Evolutionary conservation across 1,140 invertebrate genomes (phyloP).

Genomic region (Meteorus sp.): DNA sequence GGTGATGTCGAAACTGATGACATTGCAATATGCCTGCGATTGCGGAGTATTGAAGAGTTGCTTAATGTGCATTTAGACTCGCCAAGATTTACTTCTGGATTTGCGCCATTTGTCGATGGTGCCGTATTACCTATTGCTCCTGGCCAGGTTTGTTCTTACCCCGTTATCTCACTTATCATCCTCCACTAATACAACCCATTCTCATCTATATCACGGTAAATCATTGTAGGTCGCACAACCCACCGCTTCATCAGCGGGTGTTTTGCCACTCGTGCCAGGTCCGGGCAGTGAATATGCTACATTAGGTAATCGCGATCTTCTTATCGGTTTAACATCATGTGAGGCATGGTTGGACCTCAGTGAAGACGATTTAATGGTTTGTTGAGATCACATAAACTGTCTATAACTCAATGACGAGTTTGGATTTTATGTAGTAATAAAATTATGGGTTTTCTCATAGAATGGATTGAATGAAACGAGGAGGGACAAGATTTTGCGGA

Average conservation of each 20-base stretch:
- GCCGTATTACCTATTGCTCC: constrained; percentile 65
- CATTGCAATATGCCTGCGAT: constrained; percentile 79
- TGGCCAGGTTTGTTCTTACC: constrained; percentile 45
- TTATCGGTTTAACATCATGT: constrained; percentile 74
- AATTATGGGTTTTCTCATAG: constrained; percentile 62
- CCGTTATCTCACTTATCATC: no score
- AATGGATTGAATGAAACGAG: constrained; percentile 84
- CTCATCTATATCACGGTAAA: constrained; percentile 22
- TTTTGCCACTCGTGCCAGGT: constrained; percentile 53
- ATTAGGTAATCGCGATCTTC: constrained; percentile 76
- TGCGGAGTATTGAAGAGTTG: constrained; percentile 71
- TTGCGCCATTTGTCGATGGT: constrained; percentile 87
- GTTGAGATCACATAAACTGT: constrained; percentile 3
- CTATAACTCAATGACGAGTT: background rate
- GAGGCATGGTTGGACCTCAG: constrained; percentile 55
- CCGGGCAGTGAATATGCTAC: constrained; percentile 77
- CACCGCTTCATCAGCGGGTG: constrained; percentile 52
- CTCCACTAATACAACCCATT: constrained; percentile 9
- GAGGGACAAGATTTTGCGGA: constrained; percentile 80
- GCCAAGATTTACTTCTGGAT: constrained; percentile 81
- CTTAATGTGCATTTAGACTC: constrained; percentile 73
- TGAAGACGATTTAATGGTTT: constrained; percentile 52
- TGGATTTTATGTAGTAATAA: background rate
- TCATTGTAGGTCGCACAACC: constrained; percentile 36
- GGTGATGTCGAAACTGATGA: constrained; percentile 77